Conservation (phyloP, 2,797 vertebrate species). For the Carcharodon carcharias region DNA sequence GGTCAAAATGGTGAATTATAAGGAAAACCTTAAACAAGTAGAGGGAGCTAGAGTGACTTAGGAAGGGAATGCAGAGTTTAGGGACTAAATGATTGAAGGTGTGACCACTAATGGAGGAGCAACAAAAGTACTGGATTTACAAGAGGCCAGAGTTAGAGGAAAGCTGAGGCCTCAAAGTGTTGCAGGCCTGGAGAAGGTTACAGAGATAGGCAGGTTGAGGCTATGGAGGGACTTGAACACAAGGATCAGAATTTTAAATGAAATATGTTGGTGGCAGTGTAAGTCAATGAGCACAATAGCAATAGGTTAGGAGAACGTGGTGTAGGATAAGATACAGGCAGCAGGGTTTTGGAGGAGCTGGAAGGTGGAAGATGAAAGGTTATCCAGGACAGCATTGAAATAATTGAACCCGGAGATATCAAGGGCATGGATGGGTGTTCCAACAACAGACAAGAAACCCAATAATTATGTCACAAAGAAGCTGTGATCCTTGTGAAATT, state of each 20-base stretch:
- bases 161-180: not conserved
- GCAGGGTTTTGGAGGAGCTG: not conserved
- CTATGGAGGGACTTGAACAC: not conserved
- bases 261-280: not conserved
- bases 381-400: not conserved
- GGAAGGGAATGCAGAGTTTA: not conserved
- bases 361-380: not conserved
- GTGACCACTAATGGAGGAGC: not conserved
- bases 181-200: not conserved
- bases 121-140: not conserved
- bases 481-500: too few relatives aligned
- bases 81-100: not conserved
- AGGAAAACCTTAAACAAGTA: not conserved
- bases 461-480: too few relatives aligned
- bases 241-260: not conserved
- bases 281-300: not conserved
- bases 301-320: not conserved
- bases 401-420: not conserved
- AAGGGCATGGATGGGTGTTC: too few relatives aligned
- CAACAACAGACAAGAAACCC: too few relatives aligned
- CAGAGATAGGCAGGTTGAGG: not conserved
- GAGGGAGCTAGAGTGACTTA: not conserved
- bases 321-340: not conserved
- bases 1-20: not conserved
- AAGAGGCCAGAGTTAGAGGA: not conserved